Conservation (phyloP, 2,797 vertebrate species). For the Sebastes hubbsi region DNA sequence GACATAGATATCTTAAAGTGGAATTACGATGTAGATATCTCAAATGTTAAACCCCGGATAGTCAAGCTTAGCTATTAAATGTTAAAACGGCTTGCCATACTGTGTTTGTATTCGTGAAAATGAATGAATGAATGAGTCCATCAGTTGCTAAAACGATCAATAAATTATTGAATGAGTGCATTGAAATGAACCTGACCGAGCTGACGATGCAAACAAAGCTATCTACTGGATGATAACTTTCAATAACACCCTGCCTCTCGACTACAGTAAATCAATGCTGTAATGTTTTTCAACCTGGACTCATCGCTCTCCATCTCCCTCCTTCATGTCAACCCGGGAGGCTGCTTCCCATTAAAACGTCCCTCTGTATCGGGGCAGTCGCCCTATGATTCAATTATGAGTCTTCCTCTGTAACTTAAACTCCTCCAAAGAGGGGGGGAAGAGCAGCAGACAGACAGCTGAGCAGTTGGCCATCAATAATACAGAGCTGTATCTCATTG, state of each 20-base stretch:
- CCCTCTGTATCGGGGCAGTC: slow-evolving; percentile 9
- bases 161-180: slow-evolving; percentile 15
- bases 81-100: too few relatives aligned
- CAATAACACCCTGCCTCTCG: slow-evolving; percentile 4
- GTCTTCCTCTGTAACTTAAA: slow-evolving; percentile 47
- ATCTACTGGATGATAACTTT: not conserved
- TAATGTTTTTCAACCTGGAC: slow-evolving; percentile 13
- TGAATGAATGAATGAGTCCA: not conserved
- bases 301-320: slow-evolving; percentile 20
- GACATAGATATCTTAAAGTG: too few relatives aligned
- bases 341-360: slow-evolving; percentile 26
- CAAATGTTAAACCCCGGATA: too few relatives aligned
- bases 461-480: slow-evolving; percentile 61
- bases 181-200: slow-evolving; percentile 12
- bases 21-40: too few relatives aligned
- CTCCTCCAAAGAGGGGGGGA: slow-evolving; percentile 15
- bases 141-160: slow-evolving; percentile 22
- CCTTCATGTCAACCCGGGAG: slow-evolving; percentile 22
- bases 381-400: slow-evolving; percentile 54
- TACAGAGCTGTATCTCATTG: slow-evolving; percentile 43
- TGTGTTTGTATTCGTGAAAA: not conserved
- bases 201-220: slow-evolving; percentile 20
- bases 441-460: slow-evolving; percentile 35
- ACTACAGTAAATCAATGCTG: slow-evolving; percentile 19
- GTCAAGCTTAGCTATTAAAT: too few relatives aligned